Evolutionary conservation across 2,797 vertebrate genomes (phyloP).

Genomic region (Halcyon badia): DNA sequence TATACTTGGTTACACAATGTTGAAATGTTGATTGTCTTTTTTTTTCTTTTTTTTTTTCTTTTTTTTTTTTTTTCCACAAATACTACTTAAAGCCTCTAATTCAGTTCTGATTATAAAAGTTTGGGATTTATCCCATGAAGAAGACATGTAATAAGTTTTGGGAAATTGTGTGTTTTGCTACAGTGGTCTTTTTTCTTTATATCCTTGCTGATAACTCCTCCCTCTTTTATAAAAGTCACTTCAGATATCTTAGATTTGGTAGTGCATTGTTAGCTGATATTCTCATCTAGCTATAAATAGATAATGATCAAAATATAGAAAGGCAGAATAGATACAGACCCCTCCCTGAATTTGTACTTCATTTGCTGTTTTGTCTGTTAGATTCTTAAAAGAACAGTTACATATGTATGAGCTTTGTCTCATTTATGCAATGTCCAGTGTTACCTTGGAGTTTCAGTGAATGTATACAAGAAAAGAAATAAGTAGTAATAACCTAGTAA

Average conservation of each 20-base stretch:
- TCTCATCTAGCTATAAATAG: not conserved
- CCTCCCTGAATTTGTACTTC: not conserved
- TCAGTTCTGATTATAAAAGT: not conserved
- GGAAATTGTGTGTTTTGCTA: not conserved
- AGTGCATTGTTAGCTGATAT: not conserved
- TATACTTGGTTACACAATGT: not conserved
- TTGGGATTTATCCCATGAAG: not conserved
- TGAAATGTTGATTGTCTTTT: not conserved
- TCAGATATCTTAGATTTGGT: not conserved
- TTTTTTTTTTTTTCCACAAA: not conserved
- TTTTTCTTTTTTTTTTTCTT: not conserved
- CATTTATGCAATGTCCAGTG: slow-evolving; percentile 37
- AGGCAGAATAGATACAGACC: not conserved
- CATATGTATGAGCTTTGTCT: slow-evolving; percentile 54
- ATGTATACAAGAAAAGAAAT: slow-evolving; percentile 57
- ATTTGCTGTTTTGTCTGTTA: slow-evolving; percentile 48
- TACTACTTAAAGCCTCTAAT: not conserved
- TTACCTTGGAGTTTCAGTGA: slow-evolving; percentile 45
- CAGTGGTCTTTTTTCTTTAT: not conserved
- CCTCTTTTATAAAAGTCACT: not conserved
- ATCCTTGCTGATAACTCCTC: not conserved
- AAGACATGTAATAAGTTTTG: not conserved
- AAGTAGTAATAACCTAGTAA: slow-evolving; percentile 22
- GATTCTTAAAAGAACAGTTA: slow-evolving; percentile 42
- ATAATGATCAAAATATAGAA: not conserved